Conservation (phyloP, 2,888 invertebrate genomes). For the Neria commutata region DNA sequence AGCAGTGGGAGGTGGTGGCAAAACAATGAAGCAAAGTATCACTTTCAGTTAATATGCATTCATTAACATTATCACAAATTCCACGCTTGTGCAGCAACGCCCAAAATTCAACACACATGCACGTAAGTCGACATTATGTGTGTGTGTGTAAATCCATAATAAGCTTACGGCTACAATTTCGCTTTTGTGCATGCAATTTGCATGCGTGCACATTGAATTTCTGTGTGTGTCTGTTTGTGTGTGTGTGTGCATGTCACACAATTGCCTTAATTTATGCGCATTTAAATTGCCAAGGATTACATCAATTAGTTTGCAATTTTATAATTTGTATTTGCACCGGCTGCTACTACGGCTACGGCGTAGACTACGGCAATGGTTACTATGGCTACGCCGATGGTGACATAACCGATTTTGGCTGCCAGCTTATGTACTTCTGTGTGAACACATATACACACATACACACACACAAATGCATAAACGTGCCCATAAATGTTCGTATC, state of each 20-base stretch:
- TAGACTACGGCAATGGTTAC: neutral
- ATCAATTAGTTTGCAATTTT: neutral
- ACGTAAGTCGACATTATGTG: neutral
- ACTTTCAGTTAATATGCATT: conserved; percentile 1
- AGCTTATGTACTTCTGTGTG: no score
- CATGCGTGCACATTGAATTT: neutral
- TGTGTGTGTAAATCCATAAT: no score
- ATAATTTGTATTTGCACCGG: neutral
- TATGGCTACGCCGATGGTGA: neutral
- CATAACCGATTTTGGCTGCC: neutral
- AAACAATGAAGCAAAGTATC: neutral
- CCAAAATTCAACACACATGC: neutral
- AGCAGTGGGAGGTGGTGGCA: no score
- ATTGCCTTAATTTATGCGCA: neutral
- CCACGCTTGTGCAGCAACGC: neutral
- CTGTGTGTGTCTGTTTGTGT: neutral
- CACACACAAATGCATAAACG: neutral
- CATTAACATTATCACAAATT: neutral
- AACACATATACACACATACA: neutral
- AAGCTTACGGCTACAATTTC: neutral
- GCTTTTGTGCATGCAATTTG: neutral
- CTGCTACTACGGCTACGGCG: neutral
- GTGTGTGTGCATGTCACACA: neutral
- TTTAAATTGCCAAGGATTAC: neutral
- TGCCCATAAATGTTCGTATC: neutral